Evolutionary conservation across 2,113 vertebrate species (phyloP), one percentile per base, ranked within the genome.

Genomic region (Typhlomys cinereus): DNA sequence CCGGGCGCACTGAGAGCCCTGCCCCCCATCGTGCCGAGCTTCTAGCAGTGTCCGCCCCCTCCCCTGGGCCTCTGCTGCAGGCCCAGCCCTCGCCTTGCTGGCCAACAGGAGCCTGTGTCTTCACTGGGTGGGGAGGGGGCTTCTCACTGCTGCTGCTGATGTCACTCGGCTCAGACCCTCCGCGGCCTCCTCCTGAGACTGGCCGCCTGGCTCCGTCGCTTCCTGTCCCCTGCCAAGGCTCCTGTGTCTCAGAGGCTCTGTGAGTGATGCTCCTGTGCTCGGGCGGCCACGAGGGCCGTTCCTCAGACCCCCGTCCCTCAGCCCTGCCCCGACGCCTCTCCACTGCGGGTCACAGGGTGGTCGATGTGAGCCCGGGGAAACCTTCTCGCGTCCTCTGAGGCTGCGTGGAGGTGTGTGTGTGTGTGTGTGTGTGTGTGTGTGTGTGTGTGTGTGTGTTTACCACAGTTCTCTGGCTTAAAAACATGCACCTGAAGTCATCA

Each of bases 321-420:
- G 21, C n/a, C 10, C 18, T 25, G 15, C 8, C 29, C 12, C 14
- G 4, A 2, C 0, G 5, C 54, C 46, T 17, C 7, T 17, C 11
- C 14, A 31, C 29, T 44, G 34, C 20, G 2, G 54, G 62, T 54
- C 50, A 27, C 34, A 48, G 36, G 9, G 20, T 61, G 50, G 41
- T 31, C 39, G 46, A 31, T 74, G n/a, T 2, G 15, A 18, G 34
- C 5, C 31, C 21, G 25, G 34, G 61, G 31, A 89, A 46, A 50
- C 1, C n/a, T 25, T 5, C 54, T 66, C 64, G 52, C 44, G 14
- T 14, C 4, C 48, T 86, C 20, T 18, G n/a, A n/a, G n/a, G n/a
- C n/a, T 20, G 23, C 3, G 8, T 25, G 48, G 39, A 39, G 44
- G 78, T 62, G 41, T 46, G 29, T 61, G 39, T 29, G 36, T 39